phyloP scores from a whole-genome alignment of 2,888 invertebrate species.

The Coelinius sp. region DNA sequence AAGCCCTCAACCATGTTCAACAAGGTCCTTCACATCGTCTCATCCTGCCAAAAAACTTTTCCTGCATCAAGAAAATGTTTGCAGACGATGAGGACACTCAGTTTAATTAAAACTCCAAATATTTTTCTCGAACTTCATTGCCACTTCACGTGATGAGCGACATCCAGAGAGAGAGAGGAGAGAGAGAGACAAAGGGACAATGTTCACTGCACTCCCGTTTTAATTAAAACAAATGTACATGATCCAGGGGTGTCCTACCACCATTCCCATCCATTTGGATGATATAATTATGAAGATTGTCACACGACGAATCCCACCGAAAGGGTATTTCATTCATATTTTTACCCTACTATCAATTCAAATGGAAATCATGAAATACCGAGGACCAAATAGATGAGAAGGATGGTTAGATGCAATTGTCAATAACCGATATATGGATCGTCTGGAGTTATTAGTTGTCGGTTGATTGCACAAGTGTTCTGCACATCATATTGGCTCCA shows the following conservation, averaged over 20 bases:
- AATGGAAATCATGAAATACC: background rate
- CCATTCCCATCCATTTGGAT: slow-evolving; percentile 10
- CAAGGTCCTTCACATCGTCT: background rate
- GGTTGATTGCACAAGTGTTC: slow-evolving; percentile 19
- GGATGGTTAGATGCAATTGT: slow-evolving; percentile 18
- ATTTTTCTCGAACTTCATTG: slow-evolving; percentile 3
- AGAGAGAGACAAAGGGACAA: background rate
- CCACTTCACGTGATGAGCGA: background rate
- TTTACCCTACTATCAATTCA: background rate
- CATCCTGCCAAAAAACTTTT: background rate
- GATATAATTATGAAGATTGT: slow-evolving; percentile 9
- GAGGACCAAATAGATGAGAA: background rate
- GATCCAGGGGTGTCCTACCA: background rate
- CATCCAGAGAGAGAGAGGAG: background rate
- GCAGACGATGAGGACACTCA: background rate
- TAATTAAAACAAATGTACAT: slow-evolving; percentile 18
- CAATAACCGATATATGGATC: slow-evolving; percentile 24
- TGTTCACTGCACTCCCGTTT: background rate
- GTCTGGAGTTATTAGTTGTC: slow-evolving; percentile 8
- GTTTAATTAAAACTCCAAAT: slow-evolving; percentile 13
- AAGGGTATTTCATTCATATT: background rate
- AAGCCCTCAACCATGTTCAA: background rate
- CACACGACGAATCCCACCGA: background rate
- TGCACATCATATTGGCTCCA: slow-evolving; percentile 4
- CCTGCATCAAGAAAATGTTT: background rate